phyloP scores from a whole-genome alignment of 2,888 invertebrate genomes.

The Chesias legatella region DNA sequence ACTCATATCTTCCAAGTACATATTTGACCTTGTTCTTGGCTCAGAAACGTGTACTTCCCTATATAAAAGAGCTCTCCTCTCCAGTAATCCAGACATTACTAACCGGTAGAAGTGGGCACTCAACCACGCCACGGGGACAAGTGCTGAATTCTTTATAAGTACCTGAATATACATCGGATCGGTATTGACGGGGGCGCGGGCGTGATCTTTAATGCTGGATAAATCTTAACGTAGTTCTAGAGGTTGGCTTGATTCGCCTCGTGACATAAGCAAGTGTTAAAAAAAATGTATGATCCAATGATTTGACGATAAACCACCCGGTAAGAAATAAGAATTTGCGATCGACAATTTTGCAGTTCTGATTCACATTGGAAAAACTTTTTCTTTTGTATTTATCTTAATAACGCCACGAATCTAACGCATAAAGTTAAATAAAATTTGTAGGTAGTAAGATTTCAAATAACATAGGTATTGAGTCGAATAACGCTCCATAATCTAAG shows the following conservation, averaged over 20 bases:
- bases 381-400: no score
- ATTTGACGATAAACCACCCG: no score
- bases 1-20: neutral
- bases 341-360: no score
- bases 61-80: neutral
- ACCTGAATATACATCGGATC: conserved; percentile 35
- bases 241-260: no score
- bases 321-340: no score
- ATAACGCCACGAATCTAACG: no score
- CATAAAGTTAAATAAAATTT: no score
- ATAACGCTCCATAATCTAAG: conserved; percentile 22
- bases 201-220: conserved; percentile 14
- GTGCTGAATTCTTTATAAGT: conserved; percentile 36
- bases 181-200: conserved; percentile 8
- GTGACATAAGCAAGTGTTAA: no score
- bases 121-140: conserved; percentile 26
- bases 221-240: no score
- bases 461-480: conserved; percentile 9
- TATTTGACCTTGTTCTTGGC: neutral
- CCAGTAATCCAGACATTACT: conserved; percentile 4
- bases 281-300: no score
- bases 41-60: neutral
- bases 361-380: no score
- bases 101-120: conserved; percentile 13
- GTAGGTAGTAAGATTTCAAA: no score